Conservation (phyloP, 2,888 invertebrate species). For the Macrophya annulata region DNA sequence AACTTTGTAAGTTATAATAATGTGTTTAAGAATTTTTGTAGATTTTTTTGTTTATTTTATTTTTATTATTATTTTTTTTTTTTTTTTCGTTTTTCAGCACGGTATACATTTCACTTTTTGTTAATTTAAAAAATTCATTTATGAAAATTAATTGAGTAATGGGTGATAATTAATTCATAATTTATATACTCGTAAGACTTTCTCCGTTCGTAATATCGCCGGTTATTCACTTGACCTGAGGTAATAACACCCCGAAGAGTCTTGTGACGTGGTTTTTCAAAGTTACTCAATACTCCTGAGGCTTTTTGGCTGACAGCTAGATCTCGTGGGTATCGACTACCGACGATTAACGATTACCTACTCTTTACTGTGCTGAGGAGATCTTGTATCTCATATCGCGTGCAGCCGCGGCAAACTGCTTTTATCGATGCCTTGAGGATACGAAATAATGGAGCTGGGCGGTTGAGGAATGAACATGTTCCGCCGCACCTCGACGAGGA, state of each 20-base stretch:
- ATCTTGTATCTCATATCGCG: conserved; percentile 52
- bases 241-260: conserved; percentile 31
- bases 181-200: conserved; percentile 25
- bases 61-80: too few relatives aligned
- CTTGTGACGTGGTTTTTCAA: conserved; percentile 27
- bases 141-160: background rate
- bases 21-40: background rate
- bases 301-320: conserved; percentile 48
- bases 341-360: conserved; percentile 36
- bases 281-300: conserved; percentile 45
- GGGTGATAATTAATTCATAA: conserved; percentile 25
- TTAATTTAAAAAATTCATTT: background rate
- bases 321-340: conserved; percentile 50
- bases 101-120: background rate
- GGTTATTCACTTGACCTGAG: background rate
- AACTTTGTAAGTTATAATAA: conserved; percentile 86
- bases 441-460: conserved; percentile 52
- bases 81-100: background rate
- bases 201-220: conserved; percentile 14
- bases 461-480: conserved; percentile 48
- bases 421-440: conserved; percentile 53
- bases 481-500: conserved; percentile 51
- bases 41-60: too few relatives aligned
- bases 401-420: conserved; percentile 46
- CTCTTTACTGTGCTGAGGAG: background rate